phyloP scores from a whole-genome alignment of 1,140 invertebrate genomes.

The Drosophila ficusphila region DNA sequence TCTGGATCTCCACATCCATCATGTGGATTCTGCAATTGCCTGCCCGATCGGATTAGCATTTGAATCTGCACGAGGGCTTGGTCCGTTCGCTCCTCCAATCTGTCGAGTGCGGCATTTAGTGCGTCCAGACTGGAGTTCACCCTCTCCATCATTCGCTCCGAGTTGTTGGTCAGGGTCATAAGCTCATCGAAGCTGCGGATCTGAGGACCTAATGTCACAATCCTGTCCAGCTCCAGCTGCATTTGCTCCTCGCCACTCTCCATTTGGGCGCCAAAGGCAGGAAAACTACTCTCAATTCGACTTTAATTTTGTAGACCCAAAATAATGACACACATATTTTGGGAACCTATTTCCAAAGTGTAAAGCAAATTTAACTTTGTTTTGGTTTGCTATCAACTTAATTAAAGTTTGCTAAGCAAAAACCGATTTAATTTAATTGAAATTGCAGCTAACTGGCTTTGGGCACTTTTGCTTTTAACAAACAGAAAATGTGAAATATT shows the following conservation, averaged over 20 bases:
- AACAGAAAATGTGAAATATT: conserved; percentile 7
- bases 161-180: background rate
- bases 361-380: conserved; percentile 18
- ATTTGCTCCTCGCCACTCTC: conserved; percentile 3
- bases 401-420: conserved; percentile 5
- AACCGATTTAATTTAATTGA: conserved; percentile 5
- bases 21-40: background rate
- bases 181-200: background rate
- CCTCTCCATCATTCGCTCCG: conserved; percentile 30
- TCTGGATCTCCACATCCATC: conserved; percentile 18
- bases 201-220: background rate
- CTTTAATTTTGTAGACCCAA: background rate
- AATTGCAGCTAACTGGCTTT: conserved; percentile 7
- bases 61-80: conserved; percentile 9
- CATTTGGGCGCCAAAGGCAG: background rate
- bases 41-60: background rate
- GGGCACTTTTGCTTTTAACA: conserved; percentile 9
- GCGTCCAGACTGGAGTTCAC: conserved; percentile 27
- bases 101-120: conserved; percentile 33
- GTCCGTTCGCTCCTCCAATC: conserved; percentile 51
- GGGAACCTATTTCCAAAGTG: background rate
- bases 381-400: background rate
- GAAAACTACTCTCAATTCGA: background rate
- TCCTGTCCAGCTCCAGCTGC: background rate
- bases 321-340: background rate